Conservation (phyloP, 2,888 invertebrate genomes). For the Beris chalybata region DNA sequence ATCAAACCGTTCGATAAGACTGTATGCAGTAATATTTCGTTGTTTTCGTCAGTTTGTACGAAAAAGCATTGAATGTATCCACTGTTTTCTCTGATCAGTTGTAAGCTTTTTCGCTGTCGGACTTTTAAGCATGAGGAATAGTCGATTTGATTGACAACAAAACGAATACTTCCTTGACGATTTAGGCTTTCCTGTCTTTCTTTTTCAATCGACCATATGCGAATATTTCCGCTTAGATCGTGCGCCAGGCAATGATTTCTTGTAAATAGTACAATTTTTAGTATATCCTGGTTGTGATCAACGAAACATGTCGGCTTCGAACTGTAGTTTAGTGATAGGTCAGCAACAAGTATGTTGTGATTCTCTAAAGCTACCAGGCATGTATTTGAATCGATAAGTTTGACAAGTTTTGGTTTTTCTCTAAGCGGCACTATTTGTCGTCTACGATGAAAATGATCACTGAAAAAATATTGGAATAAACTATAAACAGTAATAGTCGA, state of each 20-base stretch:
- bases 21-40: slow-evolving; percentile 43
- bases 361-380: slow-evolving; percentile 49
- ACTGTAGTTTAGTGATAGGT: slow-evolving; percentile 50
- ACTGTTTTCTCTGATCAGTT: slow-evolving; percentile 26
- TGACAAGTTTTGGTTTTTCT: slow-evolving; percentile 44
- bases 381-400: slow-evolving; percentile 48
- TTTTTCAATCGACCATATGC: slow-evolving; percentile 49
- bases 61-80: slow-evolving; percentile 27
- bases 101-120: slow-evolving; percentile 10
- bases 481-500: too few species aligned
- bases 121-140: slow-evolving; percentile 29
- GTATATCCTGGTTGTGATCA: slow-evolving; percentile 43
- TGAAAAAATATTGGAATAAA: slow-evolving; percentile 38
- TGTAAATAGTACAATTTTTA: slow-evolving; percentile 47
- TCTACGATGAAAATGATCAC: slow-evolving; percentile 52
- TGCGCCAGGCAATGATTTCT: slow-evolving; percentile 49
- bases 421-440: slow-evolving; percentile 52
- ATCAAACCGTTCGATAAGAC: slow-evolving; percentile 48
- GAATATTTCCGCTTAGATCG: slow-evolving; percentile 49
- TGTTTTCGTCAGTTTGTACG: slow-evolving; percentile 11
- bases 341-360: slow-evolving; percentile 46
- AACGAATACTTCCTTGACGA: slow-evolving; percentile 41
- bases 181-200: slow-evolving; percentile 43
- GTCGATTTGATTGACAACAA: slow-evolving; percentile 36
- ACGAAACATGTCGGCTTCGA: slow-evolving; percentile 45